Base-by-base conservation (phyloP, 2,113 vertebrate genomes). In the Myotis brandtii region DNA sequence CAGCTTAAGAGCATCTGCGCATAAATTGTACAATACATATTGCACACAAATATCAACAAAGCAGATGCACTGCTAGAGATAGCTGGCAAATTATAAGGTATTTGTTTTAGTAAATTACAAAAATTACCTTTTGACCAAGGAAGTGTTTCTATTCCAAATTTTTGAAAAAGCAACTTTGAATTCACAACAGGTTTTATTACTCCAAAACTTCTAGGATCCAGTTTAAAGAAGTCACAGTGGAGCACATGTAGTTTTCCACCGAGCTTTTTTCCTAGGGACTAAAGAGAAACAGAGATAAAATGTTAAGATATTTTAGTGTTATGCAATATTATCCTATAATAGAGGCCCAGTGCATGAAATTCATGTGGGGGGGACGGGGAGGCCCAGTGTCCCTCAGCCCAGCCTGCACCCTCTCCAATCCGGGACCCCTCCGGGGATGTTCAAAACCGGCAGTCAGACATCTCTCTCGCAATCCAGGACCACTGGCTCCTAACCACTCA, bases 171-270 rank as follows among this genome's bases (percentile, higher is more conserved):
- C 62, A 96, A 98, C 10, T 99, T 98, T 17, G 99, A 98, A 93
- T 81, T 95, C 98, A 99, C 95, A 40, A 93, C 82, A 0, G 99
- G 98, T 96, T 92, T 98, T 92, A 98, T 1, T 0, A 2, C 11
- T 93, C 98, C 98, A 79, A 0, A 20, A 1, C 90, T 89, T 16
- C 98, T 93, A 52, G 99, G 99, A 96, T 99, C 99, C 67, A 99
- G 80, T 95, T 98, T 99, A 96, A 99, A 99, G 98, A 98, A 99
- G 97, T 99, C 99, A 98, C 99, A 99, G 17, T 99, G 96, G 92
- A 99, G 86, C 86, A 99, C 99, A 92, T 99, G 98, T 40, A 99
- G 97, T 81, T 98, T 99, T 87, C 99, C 99, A 95, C 98, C 97
- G 93, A 98, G 77, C 9, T 10, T 97, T 8, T 82, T 87, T 96